phyloP scores from a whole-genome alignment of 2,888 invertebrate species.

The Macrophya annulata region DNA sequence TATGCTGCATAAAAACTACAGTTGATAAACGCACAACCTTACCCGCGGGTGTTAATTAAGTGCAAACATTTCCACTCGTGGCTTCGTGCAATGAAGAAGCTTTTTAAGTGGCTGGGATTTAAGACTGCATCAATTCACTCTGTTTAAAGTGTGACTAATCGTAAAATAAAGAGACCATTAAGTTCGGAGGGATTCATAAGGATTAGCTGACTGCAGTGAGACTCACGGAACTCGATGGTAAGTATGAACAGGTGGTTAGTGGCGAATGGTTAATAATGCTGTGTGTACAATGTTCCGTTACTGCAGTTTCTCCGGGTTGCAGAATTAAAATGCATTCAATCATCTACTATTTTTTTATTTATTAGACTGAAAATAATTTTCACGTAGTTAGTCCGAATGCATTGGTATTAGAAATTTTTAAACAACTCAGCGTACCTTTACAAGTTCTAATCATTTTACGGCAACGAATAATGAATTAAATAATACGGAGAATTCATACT shows the following conservation, averaged over 20 bases:
- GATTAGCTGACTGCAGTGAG: background rate
- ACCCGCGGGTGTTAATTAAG: background rate
- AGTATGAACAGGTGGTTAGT: background rate
- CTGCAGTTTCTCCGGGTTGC: too few relatives aligned
- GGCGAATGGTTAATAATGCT: too few relatives aligned
- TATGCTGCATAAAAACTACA: background rate
- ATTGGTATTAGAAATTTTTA: too few relatives aligned
- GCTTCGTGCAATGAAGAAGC: background rate
- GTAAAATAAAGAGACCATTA: background rate
- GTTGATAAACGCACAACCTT: background rate
- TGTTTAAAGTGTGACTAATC: slow-evolving; percentile 5
- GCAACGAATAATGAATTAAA: too few relatives aligned
- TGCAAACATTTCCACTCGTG: background rate
- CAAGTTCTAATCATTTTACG: too few relatives aligned
- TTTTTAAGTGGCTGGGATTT: background rate
- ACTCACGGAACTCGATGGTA: background rate
- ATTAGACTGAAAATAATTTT: too few relatives aligned
- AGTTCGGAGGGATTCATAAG: background rate
- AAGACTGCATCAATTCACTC: background rate
- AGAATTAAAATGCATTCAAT: too few relatives aligned
- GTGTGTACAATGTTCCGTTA: too few relatives aligned
- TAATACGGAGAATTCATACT: too few relatives aligned
- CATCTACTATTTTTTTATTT: too few relatives aligned
- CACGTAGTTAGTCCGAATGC: too few relatives aligned
- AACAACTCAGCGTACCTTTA: too few relatives aligned